phyloP scores from a whole-genome alignment of 2,113 vertebrate genomes.

The Choloepus hoffmanni region DNA sequence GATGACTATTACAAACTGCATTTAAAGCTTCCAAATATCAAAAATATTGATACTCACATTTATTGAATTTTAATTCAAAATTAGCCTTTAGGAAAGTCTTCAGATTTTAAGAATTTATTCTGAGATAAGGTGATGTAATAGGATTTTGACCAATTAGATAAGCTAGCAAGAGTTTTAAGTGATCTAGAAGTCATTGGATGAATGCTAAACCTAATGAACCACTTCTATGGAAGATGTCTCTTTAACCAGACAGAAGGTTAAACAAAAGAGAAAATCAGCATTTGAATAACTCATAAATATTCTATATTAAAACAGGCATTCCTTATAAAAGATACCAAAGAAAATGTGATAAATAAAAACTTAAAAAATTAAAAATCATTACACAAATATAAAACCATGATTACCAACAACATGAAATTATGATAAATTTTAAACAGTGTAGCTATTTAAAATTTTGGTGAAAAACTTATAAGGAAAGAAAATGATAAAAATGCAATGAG shows the following conservation, averaged over 20 bases:
- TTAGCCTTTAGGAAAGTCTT: slow-evolving; percentile 33
- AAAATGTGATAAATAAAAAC: neutral
- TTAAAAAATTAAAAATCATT: neutral
- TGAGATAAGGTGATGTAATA: neutral
- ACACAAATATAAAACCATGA: neutral
- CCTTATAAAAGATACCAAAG: neutral
- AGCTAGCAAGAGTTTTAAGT: neutral
- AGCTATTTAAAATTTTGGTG: slow-evolving; percentile 38
- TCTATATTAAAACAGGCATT: neutral
- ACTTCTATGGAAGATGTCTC: neutral
- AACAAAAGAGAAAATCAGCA: slow-evolving; percentile 1
- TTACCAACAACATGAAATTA: neutral
- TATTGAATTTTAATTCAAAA: slow-evolving; percentile 7
- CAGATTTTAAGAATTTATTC: slow-evolving; percentile 18
- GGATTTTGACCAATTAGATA: neutral
- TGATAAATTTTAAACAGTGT: neutral
- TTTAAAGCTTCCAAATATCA: slow-evolving; percentile 25
- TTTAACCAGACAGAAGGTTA: neutral
- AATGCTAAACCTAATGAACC: neutral
- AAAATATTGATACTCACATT: too few species aligned
- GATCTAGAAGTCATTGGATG: neutral
- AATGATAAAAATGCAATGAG: neutral
- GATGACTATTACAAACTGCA: slow-evolving; percentile 19
- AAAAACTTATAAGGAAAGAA: slow-evolving; percentile 43
- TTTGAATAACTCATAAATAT: slow-evolving; percentile 35